phyloP scores from a whole-genome alignment of 2,888 invertebrate genomes.

The Callyntrura guangdongensis region DNA sequence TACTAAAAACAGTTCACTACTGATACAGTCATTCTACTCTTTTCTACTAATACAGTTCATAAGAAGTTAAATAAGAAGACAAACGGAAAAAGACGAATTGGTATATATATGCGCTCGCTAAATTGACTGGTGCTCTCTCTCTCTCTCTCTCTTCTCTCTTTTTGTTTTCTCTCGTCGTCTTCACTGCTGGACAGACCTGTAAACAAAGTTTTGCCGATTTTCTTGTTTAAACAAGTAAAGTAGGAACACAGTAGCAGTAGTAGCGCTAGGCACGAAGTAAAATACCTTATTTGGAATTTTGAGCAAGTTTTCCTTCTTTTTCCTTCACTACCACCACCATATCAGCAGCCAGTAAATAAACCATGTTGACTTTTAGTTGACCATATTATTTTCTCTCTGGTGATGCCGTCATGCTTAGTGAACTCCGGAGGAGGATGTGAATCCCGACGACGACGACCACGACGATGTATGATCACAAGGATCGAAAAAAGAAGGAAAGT shows the following conservation, averaged over 20 bases:
- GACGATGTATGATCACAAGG: background rate
- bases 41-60: too few relatives aligned
- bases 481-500: conserved; percentile 21
- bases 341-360: conserved; percentile 38
- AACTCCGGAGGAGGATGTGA: background rate
- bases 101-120: background rate
- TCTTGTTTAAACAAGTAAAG: conserved; percentile 13
- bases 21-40: background rate
- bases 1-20: background rate
- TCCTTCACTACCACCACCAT: background rate
- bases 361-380: conserved; percentile 44
- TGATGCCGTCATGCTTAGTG: background rate
- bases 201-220: conserved; percentile 68
- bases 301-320: conserved; percentile 16
- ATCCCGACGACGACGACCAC: background rate
- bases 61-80: background rate
- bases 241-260: background rate
- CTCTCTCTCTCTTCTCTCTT: background rate
- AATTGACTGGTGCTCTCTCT: background rate
- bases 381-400: conserved; percentile 35
- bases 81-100: conserved; percentile 6
- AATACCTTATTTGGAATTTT: conserved; percentile 45
- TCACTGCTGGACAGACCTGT: background rate
- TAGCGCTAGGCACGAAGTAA: background rate
- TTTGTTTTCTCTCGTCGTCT: too few relatives aligned